Conservation (phyloP, 2,113 vertebrate genomes). For the Equus quagga region DNA sequence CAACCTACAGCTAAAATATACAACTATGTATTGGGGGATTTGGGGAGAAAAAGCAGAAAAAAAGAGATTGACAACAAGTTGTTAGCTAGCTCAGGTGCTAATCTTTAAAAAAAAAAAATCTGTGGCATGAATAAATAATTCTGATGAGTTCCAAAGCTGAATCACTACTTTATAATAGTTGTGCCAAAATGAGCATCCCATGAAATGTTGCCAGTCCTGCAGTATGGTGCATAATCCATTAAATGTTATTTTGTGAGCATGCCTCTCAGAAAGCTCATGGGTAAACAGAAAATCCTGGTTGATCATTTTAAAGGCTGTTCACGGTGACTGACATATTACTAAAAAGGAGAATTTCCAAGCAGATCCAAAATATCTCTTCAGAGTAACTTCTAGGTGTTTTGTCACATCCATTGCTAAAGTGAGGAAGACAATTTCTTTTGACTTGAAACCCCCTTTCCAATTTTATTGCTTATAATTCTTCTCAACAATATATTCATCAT, state of each 20-base stretch:
- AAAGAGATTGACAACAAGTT: too few relatives aligned
- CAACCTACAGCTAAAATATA: too few relatives aligned
- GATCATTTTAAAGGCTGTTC: constrained; percentile 60
- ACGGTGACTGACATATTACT: constrained; percentile 15
- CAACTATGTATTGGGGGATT: too few relatives aligned
- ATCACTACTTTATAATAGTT: background rate
- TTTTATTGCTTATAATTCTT: background rate
- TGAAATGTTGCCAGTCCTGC: background rate
- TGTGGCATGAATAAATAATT: constrained; percentile 1
- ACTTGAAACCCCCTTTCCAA: background rate
- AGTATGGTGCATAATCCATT: background rate
- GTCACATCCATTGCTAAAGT: background rate
- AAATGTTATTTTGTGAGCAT: constrained; percentile 61
- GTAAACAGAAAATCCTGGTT: constrained; percentile 53
- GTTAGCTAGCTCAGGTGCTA: too few relatives aligned
- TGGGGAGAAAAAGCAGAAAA: too few relatives aligned
- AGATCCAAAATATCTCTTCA: constrained; percentile 28
- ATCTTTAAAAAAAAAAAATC: background rate
- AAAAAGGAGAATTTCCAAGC: constrained; percentile 35
- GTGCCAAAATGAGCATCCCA: background rate
- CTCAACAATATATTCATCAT: background rate
- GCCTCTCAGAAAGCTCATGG: constrained; percentile 14
- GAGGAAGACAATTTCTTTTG: background rate
- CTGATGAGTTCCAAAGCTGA: background rate
- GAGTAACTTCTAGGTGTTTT: background rate